Base-by-base conservation (phyloP, 2,888 invertebrate species). In the Hydrotaea diabolus region DNA sequence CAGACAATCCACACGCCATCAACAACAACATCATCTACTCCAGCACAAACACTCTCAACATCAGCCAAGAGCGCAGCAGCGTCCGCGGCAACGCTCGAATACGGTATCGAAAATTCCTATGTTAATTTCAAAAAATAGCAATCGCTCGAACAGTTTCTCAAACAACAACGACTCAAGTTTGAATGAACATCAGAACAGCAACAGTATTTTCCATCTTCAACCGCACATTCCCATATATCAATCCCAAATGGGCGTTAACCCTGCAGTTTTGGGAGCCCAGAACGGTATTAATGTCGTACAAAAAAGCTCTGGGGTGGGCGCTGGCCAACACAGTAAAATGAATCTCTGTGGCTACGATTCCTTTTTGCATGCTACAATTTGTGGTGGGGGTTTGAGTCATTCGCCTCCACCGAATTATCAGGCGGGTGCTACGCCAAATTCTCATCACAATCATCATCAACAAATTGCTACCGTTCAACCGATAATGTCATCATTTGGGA, bases 341-440 rank as follows among this genome's bases (percentile, higher is more conserved):
- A 93, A 93, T 89, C 90, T 93, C 39, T 93, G 93, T 85, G 92
- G 93, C 86, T 95, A 95, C 89, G 95, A 95, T 89, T 93, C 95
- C 80, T 94, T 94, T 89, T 90, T 95, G 79, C 95, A 94, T 89
- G 94, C 95, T 62, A 94, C 94, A 64, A 94, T 95, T 85, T 95
- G 94, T 88, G 90, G 92, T 76, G 91, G 90, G 69, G 90, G 91
- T 55, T 77, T 77, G 72, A 85, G 75, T 78, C 83, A 81, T 49
- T 74, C 80, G 49, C 80, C 86, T 17, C 84, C 86, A 2, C 13
- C 64, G 8, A 21, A 13, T 17, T 57, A 66, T 59, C 26, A 79
- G 36, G 23, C 49, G 19, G 21, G 39, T n/a, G 49, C 46, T n/a
- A 66, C 72, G 15, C 31, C 36, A 53, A 64, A 19, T 57, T 31